phyloP scores from a whole-genome alignment of 2,113 vertebrate genomes.

The Chaenogobius annularis region DNA sequence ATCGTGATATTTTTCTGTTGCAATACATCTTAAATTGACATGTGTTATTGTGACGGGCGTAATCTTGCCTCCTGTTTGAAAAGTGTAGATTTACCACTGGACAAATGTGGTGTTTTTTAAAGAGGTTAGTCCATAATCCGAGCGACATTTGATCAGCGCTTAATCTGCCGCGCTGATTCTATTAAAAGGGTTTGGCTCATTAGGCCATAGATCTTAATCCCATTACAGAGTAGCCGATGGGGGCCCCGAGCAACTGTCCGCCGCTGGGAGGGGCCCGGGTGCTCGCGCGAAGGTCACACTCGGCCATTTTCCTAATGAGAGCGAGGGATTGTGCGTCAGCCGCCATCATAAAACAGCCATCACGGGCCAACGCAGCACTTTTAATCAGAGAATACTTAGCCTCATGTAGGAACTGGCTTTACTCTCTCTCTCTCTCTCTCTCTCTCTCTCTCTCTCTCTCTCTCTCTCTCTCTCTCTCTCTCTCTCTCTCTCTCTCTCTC shows the following conservation, averaged over 20 bases:
- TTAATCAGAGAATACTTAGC: constrained; percentile 75
- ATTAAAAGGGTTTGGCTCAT: constrained; percentile 75
- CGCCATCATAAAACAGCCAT: constrained; percentile 72
- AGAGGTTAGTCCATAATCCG: constrained; percentile 63
- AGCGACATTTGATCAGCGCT: constrained; percentile 70
- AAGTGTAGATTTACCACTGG: neutral
- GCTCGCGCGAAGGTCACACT: constrained; percentile 62
- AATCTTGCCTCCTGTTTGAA: neutral
- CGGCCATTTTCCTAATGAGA: constrained; percentile 75
- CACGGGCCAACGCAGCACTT: constrained; percentile 59
- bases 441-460: neutral
- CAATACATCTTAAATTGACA: too few relatives aligned
- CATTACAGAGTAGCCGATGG: constrained; percentile 66
- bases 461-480: neutral
- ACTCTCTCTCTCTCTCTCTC: neutral
- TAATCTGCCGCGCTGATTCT: constrained; percentile 72
- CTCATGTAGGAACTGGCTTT: constrained; percentile 65
- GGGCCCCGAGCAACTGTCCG: constrained; percentile 45
- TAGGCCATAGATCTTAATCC: constrained; percentile 79
- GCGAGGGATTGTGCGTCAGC: constrained; percentile 67
- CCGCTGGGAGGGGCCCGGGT: constrained; percentile 44
- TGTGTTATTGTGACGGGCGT: too few relatives aligned
- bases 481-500: too few relatives aligned
- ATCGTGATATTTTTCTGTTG: too few relatives aligned
- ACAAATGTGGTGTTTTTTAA: constrained; percentile 49